Evolutionary conservation across 2,113 vertebrate genomes (phyloP), one percentile per base, ranked within the genome.

Genomic region (Microtus richardsoni): DNA sequence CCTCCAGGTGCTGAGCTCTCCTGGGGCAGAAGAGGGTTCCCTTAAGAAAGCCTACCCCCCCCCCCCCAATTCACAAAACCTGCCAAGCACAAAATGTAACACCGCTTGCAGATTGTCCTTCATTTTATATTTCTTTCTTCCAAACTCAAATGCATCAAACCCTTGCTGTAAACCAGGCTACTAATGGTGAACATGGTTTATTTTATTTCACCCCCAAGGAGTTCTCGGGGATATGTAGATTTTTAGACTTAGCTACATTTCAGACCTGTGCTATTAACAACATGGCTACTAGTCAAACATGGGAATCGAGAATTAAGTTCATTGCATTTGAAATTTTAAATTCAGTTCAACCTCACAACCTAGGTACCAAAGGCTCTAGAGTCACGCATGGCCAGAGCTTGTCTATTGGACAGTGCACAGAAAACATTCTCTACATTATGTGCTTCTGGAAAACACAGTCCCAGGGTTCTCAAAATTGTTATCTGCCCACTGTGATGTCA

Each of bases 331-430:
- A 87, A 89, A 80, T n/a, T 75, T 28, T 41, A 89, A 62, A 52
- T 73, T 39, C 17, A 24, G 6, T 52, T n/a, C 14, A 33, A 7
- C 26, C 47, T 41, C 54, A 28, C 36, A 8, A 54, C 77, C 39
- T 41, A 68, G 0, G 21, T n/a, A 33, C 5, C 54, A 64, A 82
- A 30, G 0, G 17, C 17, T 30, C 33, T 74, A n/a, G 19, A 47
- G 60, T 33, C 41, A 39, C 36, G 0, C 3, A 5, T 22, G 12
- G n/a, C 74, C 24, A 26, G 4, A n/a, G 19, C n/a, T 30, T 47
- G 19, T 39, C 7, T 33, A 3, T 3, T 3, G 36, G 19, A 30
- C 16, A 24, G n/a, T 0, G 11, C n/a, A 68, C 4, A 64, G 0
- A 75, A 5, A 66, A 9, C 28, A 24, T 26, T 36, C 49, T 49